Percentiles rank a stretch among this genome's conserved stretches.
phyloP scores from a whole-genome alignment of 2,113 vertebrate genomes.

The Festucalex cinctus region DNA sequence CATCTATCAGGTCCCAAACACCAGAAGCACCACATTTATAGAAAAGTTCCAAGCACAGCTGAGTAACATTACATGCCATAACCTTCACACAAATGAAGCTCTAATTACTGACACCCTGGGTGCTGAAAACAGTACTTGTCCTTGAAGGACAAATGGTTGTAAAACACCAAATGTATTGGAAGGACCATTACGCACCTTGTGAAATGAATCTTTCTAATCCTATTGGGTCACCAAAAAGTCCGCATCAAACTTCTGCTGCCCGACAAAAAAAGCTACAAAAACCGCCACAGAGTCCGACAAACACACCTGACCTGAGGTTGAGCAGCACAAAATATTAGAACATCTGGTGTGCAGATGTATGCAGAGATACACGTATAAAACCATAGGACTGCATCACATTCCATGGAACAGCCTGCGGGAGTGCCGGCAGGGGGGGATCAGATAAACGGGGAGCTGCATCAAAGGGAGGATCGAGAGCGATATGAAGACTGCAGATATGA shows the following conservation, averaged over 20 bases:
- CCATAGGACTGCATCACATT: conserved; percentile 23
- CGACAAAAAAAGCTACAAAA: conserved; percentile 1
- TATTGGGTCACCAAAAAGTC: not conserved
- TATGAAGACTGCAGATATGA: not conserved
- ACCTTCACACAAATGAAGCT: not conserved
- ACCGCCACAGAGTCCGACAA: conserved; percentile 9
- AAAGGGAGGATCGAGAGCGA: conserved; percentile 30
- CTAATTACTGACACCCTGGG: not conserved
- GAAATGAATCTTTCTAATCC: not conserved
- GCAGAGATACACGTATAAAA: conserved; percentile 30
- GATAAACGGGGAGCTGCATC: conserved; percentile 29
- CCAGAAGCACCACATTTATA: not conserved
- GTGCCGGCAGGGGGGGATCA: conserved; percentile 24
- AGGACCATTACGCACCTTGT: not conserved
- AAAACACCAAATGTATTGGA: not conserved
- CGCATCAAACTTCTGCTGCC: not conserved
- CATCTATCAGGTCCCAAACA: no score
- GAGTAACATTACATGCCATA: not conserved
- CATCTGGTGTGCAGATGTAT: conserved; percentile 54
- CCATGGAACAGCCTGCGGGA: conserved; percentile 30
- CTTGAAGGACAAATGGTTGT: not conserved
- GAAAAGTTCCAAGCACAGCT: not conserved
- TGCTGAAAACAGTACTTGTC: not conserved
- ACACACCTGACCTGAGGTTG: conserved; percentile 44
- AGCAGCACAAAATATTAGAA: conserved; percentile 9